Evolutionary conservation across 1,140 invertebrate genomes (phyloP), one percentile per base, ranked within the genome.

Genomic region (Drosophila mojavensis): DNA sequence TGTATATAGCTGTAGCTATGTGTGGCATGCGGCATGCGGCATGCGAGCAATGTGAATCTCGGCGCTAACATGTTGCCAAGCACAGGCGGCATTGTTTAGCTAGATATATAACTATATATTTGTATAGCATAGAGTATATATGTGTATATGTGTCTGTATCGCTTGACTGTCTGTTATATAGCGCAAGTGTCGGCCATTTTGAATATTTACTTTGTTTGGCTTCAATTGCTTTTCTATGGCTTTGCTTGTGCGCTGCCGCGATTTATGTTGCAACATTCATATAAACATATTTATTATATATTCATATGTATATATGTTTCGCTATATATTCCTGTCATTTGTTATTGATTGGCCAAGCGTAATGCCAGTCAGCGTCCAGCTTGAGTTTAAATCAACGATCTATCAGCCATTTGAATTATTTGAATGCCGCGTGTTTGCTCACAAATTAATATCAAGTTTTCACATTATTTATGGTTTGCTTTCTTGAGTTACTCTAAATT

Each of bases 41-140:
- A 79, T 71, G 76, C 75, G 45, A 78, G 50, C 72, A 78, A 78
- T 76, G 73, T 15, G 71, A 90, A 90, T 89, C 84, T 81, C 78
- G 78, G 85, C 78, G 71, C 78, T 89, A 89, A 82, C 84, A 89
- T 80, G 84, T 89, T 83, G 81, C 78, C 84, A 78, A 55, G 73
- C 58, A 39, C 51, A 79, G 67, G 53, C 74, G 68, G 61, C 69
- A 78, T 88, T 88, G 84, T 86, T 75, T 43, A 11, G 41, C 41
- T 43, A 7, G n/a, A 5, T 47, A 17, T 47, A 17, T 17, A 17
- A 28, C 15, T 47, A 28, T 60, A 50, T 39, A 48, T 36, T 9
- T 36, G 9, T 39, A 39, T 39, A 39, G 4, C 11, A n/a, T 47
- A 17, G 30, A 6, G 30, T 47, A 47, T 47, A 9, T 47, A 47